Percentiles rank a stretch among this genome's conserved stretches.
Conservation (phyloP, 2,888 invertebrate species). For the Gari tellinella region DNA sequence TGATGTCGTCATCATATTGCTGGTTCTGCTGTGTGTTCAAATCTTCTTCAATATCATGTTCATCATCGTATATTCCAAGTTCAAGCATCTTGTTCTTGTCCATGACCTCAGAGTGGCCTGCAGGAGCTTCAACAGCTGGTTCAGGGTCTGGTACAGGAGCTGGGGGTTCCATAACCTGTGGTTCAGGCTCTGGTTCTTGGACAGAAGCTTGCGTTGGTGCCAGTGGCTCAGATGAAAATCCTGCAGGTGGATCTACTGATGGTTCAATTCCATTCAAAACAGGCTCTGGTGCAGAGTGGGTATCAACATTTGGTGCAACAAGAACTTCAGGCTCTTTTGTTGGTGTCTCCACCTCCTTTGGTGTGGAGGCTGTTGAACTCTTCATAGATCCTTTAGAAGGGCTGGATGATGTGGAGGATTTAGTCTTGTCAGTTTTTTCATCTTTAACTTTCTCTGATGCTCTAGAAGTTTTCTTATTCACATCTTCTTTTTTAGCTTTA, state of each 20-base stretch:
- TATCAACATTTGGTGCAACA: constrained; percentile 38
- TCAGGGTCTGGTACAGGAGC: constrained; percentile 18
- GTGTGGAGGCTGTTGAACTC: constrained; percentile 53
- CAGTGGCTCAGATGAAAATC: constrained; percentile 31
- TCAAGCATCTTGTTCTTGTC: constrained; percentile 66
- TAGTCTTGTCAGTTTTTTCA: constrained; percentile 60
- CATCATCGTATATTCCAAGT: constrained; percentile 77
- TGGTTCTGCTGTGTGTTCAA: constrained; percentile 41
- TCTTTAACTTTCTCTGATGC: constrained; percentile 65
- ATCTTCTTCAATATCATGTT: constrained; percentile 55
- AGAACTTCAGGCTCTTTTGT: constrained; percentile 45
- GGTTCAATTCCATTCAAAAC: constrained; percentile 27
- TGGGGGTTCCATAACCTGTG: constrained; percentile 15
- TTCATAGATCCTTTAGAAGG: constrained; percentile 50
- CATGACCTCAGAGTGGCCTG: constrained; percentile 26
- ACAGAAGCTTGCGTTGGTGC: constrained; percentile 28
- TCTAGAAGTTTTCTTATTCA: constrained; percentile 71
- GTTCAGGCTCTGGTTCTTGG: constrained; percentile 45
- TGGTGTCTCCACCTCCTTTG: constrained; percentile 55
- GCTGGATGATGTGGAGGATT: constrained; percentile 52
- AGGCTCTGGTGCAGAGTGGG: constrained; percentile 31
- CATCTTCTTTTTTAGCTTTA: constrained; percentile 72
- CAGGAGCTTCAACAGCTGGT: constrained; percentile 29
- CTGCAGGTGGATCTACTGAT: constrained; percentile 20
- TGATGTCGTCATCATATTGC: constrained; percentile 35